phyloP scores from a whole-genome alignment of 1,140 invertebrate genomes.

The Microplitis demolitor region DNA sequence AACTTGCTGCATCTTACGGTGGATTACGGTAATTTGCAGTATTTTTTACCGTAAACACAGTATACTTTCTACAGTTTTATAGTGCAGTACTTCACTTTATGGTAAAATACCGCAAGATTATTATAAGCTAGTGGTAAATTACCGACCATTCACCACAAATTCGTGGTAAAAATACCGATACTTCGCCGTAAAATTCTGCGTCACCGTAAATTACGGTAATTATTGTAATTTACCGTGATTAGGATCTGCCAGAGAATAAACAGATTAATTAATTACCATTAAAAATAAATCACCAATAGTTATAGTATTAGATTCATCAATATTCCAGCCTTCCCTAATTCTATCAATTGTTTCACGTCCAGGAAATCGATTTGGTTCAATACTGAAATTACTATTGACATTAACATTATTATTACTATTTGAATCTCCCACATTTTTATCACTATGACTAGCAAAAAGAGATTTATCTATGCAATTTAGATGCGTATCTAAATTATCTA shows the following conservation, averaged over 20 bases:
- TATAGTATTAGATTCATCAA: conserved; percentile 73
- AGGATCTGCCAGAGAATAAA: background rate
- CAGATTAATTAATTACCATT: conserved; percentile 65
- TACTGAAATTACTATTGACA: conserved; percentile 23
- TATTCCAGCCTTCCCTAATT: conserved; percentile 80
- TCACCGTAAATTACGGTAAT: too few relatives aligned
- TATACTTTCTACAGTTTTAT: too few relatives aligned
- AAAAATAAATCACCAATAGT: conserved; percentile 90
- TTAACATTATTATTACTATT: background rate
- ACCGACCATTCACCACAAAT: too few relatives aligned
- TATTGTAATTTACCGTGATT: too few relatives aligned
- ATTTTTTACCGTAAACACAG: too few relatives aligned
- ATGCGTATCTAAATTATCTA: conserved; percentile 49
- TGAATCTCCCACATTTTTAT: conserved; percentile 35
- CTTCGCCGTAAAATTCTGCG: too few relatives aligned
- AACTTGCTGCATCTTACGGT: too few relatives aligned
- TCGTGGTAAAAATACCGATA: too few relatives aligned
- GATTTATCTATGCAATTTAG: conserved; percentile 38
- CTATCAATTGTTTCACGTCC: conserved; percentile 63
- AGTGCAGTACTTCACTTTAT: too few relatives aligned
- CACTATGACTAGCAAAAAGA: conserved; percentile 30
- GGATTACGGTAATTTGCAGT: too few relatives aligned
- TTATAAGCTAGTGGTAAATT: background rate
- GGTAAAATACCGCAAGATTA: background rate
- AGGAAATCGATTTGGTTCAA: conserved; percentile 52